phyloP scores from a whole-genome alignment of 2,797 vertebrate species.

The Vireo griseus region DNA sequence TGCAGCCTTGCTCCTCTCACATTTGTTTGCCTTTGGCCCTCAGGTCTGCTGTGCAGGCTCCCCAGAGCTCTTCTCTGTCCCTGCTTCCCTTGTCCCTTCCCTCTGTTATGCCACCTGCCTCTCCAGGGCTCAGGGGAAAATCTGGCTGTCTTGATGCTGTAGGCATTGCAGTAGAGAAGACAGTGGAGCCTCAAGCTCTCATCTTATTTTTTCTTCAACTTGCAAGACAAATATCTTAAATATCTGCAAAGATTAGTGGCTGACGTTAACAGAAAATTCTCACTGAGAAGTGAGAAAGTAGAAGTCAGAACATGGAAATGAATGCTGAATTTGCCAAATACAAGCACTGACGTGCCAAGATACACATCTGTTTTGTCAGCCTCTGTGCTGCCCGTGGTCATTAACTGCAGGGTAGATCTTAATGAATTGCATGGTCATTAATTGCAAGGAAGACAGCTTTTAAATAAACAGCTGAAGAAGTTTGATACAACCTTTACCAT shows the following conservation, averaged over 20 bases:
- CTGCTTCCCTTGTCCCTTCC: not conserved
- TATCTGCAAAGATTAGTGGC: not conserved
- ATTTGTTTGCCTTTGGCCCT: not conserved
- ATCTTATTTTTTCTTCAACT: not conserved
- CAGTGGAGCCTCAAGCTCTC: not conserved
- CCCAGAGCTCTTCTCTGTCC: not conserved
- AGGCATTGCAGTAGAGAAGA: not conserved
- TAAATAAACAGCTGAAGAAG: not conserved
- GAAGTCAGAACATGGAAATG: not conserved
- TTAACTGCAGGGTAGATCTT: not conserved
- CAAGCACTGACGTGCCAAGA: not conserved
- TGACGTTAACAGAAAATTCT: not conserved
- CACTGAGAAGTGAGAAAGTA: not conserved
- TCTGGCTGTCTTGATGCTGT: not conserved
- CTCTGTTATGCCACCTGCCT: not conserved
- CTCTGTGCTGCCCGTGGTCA: not conserved
- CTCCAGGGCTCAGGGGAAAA: not conserved
- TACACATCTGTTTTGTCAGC: not conserved
- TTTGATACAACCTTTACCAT: not conserved
- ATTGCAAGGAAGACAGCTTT: not conserved
- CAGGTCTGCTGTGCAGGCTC: not conserved
- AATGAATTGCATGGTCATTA: not conserved
- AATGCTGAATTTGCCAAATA: not conserved
- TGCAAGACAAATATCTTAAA: not conserved
- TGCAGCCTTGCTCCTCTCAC: not conserved